Base-by-base conservation (phyloP, 2,888 invertebrate genomes). In the Fragum sueziense region DNA sequence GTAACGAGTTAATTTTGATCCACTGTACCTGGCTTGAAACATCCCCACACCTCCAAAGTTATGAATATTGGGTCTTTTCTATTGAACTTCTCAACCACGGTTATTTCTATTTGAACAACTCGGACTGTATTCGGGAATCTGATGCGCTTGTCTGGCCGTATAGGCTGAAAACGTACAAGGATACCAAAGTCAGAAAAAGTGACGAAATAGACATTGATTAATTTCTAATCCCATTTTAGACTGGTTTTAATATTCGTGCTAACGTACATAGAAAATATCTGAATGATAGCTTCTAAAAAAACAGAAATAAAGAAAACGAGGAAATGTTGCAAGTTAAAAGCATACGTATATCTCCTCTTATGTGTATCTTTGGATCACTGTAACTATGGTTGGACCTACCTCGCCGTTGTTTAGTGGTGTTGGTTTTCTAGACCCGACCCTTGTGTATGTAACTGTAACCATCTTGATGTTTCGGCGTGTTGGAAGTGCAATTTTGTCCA, bases 401-500 rank as follows among this genome's bases (percentile, higher is more conserved):
- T 47, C 2, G 2, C 27, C 67, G 31, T 67, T 25, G 25, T 67
- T 67, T 2, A 67, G 25, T 27, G 67, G 41, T 47, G 11, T 37
- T 3, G 47, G 67, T 6, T 17, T n/a, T 1, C 25, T 41, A 1
- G 22, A 20, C 7, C 47, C 41, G 1, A 67, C 2, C 9, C 70
- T 57, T 4, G 34, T 67, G 59, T 74, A 77, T 22, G 51, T 74
- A n/a, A 80, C 80, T 9, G 7, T 25, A 4, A 80, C 70, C 1
- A 67, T 51, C 57, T 74, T 71, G 17, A 80, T 77, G 54, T 80
- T 80, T 2, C 67, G 33, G n/a, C 71, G 65, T 29, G 70, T 70
- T 1, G 80, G 80, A 7, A 80, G 33, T 14, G 52, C 52, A 9
- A 80, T 51, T 51, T 69, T 70, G 41, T 80, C 77, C n/a, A 80